Conservation (phyloP, 2,797 vertebrate species). For the Neosalanx taihuensis region DNA sequence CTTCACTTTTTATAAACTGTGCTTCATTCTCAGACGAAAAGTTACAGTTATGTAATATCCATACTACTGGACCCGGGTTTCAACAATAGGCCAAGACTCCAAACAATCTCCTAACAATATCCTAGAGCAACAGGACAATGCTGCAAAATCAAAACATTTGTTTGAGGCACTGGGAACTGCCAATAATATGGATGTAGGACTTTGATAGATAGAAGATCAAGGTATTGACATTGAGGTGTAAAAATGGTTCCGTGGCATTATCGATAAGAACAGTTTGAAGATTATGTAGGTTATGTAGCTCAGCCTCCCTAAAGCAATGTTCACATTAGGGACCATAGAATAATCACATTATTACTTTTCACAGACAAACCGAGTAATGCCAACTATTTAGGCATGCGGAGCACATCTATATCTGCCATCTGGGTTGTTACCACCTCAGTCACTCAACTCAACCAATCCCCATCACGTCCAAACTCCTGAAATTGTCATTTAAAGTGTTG, state of each 20-base stretch:
- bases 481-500: not conserved
- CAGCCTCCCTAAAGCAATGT: slow-evolving; percentile 22
- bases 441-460: not conserved
- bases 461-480: not conserved
- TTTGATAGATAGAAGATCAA: slow-evolving; percentile 9
- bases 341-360: slow-evolving; percentile 35
- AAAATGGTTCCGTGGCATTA: slow-evolving; percentile 47
- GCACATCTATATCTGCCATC: not conserved
- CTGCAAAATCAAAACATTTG: too few relatives aligned
- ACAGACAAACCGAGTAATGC: too few relatives aligned
- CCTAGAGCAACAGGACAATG: too few relatives aligned
- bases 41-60: not conserved
- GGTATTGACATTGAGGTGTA: slow-evolving; percentile 31
- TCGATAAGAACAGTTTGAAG: slow-evolving; percentile 22
- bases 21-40: not conserved
- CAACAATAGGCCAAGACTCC: too few relatives aligned
- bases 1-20: not conserved
- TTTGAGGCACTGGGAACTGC: too few relatives aligned
- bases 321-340: slow-evolving; percentile 49
- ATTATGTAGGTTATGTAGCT: slow-evolving; percentile 8
- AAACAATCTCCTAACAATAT: too few relatives aligned
- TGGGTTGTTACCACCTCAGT: not conserved
- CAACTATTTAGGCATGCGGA: too few relatives aligned
- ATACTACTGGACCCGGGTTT: not conserved
- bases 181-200: not conserved